Evolutionary conservation across 2,888 invertebrate species (phyloP).

Genomic region (Aspidiotus destructor): DNA sequence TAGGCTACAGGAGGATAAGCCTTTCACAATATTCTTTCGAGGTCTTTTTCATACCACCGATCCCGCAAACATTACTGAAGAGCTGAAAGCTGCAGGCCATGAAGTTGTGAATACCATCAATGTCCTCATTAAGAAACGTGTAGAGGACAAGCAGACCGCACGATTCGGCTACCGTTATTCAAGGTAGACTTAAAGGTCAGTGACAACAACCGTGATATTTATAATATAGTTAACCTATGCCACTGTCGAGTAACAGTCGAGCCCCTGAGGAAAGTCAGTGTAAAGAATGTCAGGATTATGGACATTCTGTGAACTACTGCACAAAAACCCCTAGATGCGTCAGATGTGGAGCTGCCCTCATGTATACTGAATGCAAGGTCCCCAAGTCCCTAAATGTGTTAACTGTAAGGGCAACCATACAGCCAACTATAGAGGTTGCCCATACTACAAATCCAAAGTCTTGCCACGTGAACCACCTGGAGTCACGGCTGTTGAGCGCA

Average conservation of each 20-base stretch:
- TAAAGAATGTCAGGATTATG: neutral
- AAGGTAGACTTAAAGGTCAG: neutral
- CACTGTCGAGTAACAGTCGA: neutral
- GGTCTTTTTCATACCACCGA: neutral
- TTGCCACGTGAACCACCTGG: no score
- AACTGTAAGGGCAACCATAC: no score
- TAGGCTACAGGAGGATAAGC: neutral
- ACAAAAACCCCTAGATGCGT: neutral
- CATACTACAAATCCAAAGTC: no score
- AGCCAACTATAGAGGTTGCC: no score
- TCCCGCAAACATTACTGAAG: neutral
- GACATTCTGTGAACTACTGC: neutral
- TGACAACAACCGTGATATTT: neutral
- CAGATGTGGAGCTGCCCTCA: neutral
- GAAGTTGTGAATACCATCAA: neutral
- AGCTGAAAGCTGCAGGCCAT: neutral
- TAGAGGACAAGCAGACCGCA: neutral
- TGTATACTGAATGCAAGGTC: neutral
- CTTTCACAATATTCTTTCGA: neutral
- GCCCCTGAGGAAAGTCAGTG: neutral
- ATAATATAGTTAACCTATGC: neutral
- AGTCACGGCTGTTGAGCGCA: no score
- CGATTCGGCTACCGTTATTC: no score
- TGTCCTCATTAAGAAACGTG: neutral
- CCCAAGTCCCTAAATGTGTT: no score